Base-by-base conservation (phyloP, 2,888 invertebrate genomes). In the Linnaemya tessellans region DNA sequence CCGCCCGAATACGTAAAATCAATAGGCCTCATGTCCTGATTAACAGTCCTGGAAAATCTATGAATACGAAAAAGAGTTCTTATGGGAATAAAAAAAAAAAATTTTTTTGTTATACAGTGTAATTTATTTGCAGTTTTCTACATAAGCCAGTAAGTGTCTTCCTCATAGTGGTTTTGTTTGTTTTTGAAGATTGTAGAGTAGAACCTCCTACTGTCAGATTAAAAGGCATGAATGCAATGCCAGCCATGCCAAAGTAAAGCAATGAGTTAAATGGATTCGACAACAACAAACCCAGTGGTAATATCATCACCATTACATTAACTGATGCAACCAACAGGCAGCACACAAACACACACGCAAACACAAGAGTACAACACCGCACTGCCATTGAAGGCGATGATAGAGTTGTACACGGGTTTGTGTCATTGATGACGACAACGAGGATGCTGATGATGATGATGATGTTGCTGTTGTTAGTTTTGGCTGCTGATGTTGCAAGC, bases 191-290 rank as follows among this genome's bases (percentile, higher is more conserved):
- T 38, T 70, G 51, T 60, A 41, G 75, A 80, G 65, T 84, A 75
- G 75, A 84, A 80, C 84, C 80, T 71, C 84, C 84, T 84, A 77
- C 84, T 84, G 84, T 84, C 80, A 84, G 80, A 77, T 80, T 84
- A 67, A 80, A 77, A 80, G 49, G 64, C 80, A 62, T 77, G 51
- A 80, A 75, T 80, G 80, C 80, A 84, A 84, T 77, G 84, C 80
- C 80, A 84, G 75, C 80, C 80, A 65, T 80, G 80, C 71, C 84
- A 77, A 71, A 71, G 80, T 80, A 80, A 80, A 77, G 84, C 80
- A 77, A 62, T 74, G 64, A 82, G 80, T 80, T 84, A 70, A 85
- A 85, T 81, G 79, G 78, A 82, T 85, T 74, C 81, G 49, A 81
- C 81, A 84, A 70, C 65, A 87, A 80, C 67, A 80, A 41, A 8